Base-by-base conservation (phyloP, 2,113 vertebrate genomes). In the Pongo pygmaeus region DNA sequence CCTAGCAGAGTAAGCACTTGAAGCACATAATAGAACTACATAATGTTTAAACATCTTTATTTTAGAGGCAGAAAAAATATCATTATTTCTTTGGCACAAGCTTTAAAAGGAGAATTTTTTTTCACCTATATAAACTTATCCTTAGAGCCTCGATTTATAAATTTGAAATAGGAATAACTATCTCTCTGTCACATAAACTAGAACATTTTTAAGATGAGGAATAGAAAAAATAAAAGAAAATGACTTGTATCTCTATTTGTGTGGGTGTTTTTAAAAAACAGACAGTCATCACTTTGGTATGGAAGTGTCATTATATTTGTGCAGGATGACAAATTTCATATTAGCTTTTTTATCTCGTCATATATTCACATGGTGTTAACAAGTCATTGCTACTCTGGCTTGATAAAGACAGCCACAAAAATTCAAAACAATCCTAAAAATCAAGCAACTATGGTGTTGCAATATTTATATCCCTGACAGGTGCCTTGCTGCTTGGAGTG, bases 291-390 rank as follows among this genome's bases (percentile, higher is more conserved):
- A 91, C 95, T 93, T 88, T 27, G 52, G 52, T 48, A 96, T 38
- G 48, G 96, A 96, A 84, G 90, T 97, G 93, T 97, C 96, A 86
- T 77, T 89, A 61, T 87, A 84, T 85, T 78, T 70, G 61, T 48
- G 55, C 48, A n/a, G 52, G 43, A 89, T 84, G 94, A 98, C 91
- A 96, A 91, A 93, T 97, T 96, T 96, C 94, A 89, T 78, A 96
- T 98, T 80, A 89, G 23, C 83, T 97, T 84, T 72, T 74, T 90
- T 92, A 85, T 86, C 93, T 95, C 85, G 81, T 72, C 97, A 79
- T 79, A 91, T 85, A 90, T 48, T 93, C 94, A 93, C 79, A 89
- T 14, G 10, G 18, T 77, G 92, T 89, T 96, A 96, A 84, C 92
- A 96, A 95, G 88, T 79, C 85, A 77, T 52, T 32, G 52, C 48